These are phyloP conservation scores for Neodiprion virginianus DNA, from an alignment of 1,140 invertebrate species.

Conservation along the genomic window DNA sequence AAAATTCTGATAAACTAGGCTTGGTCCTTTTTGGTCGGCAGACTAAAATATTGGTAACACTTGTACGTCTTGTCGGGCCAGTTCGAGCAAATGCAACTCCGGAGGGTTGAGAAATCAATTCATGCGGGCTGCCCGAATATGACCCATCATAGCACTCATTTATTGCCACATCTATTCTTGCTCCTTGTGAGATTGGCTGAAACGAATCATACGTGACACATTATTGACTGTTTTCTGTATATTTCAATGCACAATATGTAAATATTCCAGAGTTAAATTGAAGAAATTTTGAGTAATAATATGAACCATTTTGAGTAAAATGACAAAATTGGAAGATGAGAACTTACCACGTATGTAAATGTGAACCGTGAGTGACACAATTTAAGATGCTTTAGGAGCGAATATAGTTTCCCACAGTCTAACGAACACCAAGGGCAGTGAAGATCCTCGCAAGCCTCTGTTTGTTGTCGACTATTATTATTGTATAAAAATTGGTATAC, in stretches of 20 bases:
- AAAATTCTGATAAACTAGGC: constrained; percentile 82
- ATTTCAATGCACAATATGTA: neutral
- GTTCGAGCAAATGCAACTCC: constrained; percentile 73
- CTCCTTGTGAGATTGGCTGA: constrained; percentile 81
- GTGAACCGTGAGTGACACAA: constrained; percentile 92
- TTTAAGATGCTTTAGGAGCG: constrained; percentile 91
- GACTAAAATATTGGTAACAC: constrained; percentile 88
- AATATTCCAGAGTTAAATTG: neutral
- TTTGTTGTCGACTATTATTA: constrained; percentile 93
- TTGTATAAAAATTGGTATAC: constrained; percentile 97
- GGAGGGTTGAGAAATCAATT: constrained; percentile 78
- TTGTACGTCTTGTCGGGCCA: constrained; percentile 84
- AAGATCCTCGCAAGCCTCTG: constrained; percentile 90
- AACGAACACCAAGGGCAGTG: constrained; percentile 95
- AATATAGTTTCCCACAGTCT: constrained; percentile 87
- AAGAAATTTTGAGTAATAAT: too few relatives aligned
- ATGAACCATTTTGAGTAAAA: neutral
- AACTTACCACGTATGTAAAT: constrained; percentile 87
- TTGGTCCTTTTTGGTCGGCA: constrained; percentile 80
- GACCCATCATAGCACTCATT: constrained; percentile 96
- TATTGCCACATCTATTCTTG: constrained; percentile 92
- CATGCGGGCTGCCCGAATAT: constrained; percentile 93
- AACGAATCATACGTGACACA: constrained; percentile 34
- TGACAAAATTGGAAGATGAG: constrained; percentile 1
- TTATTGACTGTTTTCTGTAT: neutral